Conservation (phyloP, 2,888 invertebrate genomes). For the Lasioglossum figueresi region DNA sequence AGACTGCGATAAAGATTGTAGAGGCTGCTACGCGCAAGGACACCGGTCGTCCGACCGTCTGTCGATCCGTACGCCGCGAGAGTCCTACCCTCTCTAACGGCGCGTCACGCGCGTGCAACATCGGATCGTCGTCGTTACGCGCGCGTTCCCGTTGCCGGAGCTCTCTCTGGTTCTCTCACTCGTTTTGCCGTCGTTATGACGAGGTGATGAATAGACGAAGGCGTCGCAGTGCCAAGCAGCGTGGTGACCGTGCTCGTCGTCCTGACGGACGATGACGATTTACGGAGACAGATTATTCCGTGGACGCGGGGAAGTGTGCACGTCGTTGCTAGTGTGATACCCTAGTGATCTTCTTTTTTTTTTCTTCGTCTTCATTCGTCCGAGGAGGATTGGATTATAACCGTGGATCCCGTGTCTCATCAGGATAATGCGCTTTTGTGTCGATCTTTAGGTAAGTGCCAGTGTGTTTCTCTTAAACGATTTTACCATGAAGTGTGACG, state of each 20-base stretch:
- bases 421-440: slow-evolving; percentile 56
- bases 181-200: slow-evolving; percentile 66
- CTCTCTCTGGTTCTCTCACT: slow-evolving; percentile 55
- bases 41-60: slow-evolving; percentile 32
- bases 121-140: slow-evolving; percentile 15
- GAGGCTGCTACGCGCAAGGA: slow-evolving; percentile 58
- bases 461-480: slow-evolving; percentile 21
- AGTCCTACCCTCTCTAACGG: slow-evolving; percentile 64
- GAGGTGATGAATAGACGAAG: slow-evolving; percentile 71
- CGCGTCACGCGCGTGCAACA: slow-evolving; percentile 70
- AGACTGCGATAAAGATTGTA: slow-evolving; percentile 21
- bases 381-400: slow-evolving; percentile 52
- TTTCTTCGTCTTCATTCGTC: slow-evolving; percentile 31
- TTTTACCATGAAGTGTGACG: too few species aligned
- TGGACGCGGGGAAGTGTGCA: slow-evolving; percentile 62
- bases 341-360: slow-evolving; percentile 47
- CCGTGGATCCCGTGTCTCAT: slow-evolving; percentile 39
- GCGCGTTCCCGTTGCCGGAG: slow-evolving; percentile 15
- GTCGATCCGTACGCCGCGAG: slow-evolving; percentile 50
- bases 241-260: slow-evolving; percentile 68
- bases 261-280: slow-evolving; percentile 69
- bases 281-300: slow-evolving; percentile 52
- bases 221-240: slow-evolving; percentile 62
- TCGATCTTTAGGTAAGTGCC: slow-evolving; percentile 60
- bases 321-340: slow-evolving; percentile 61